These are phyloP conservation scores for Dicrostonyx torquatus DNA, from an alignment of 2,797 vertebrate species.

Conservation along the genomic window DNA sequence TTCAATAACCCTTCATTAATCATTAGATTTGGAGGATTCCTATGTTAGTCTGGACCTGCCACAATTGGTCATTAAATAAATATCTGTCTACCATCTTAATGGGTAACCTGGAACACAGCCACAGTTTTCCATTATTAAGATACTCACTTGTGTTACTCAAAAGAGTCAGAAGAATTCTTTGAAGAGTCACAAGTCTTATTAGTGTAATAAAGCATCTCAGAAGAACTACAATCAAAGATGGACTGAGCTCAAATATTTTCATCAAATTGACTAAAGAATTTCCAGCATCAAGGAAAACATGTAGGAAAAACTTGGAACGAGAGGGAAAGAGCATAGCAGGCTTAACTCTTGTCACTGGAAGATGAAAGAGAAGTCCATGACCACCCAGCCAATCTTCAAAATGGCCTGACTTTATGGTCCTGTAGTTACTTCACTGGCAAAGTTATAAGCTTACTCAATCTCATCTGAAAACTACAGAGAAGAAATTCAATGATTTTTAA, in stretches of 20 bases:
- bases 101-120: not conserved
- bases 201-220: not conserved
- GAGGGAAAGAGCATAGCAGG: too few species aligned
- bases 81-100: not conserved
- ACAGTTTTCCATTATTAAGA: not conserved
- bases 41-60: not conserved
- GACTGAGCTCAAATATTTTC: constrained; percentile 44
- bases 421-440: not conserved
- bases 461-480: not conserved
- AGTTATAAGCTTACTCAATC: not conserved
- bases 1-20: not conserved
- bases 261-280: constrained; percentile 33
- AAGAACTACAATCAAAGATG: not conserved
- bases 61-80: not conserved
- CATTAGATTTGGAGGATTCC: not conserved
- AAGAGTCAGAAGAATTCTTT: not conserved
- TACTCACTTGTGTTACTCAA: not conserved
- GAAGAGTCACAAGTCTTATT: not conserved
- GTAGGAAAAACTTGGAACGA: not conserved
- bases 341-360: not conserved
- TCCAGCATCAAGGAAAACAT: not conserved
- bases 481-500: not conserved
- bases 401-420: not conserved
- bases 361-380: not conserved
- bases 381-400: not conserved